A percentile compares a stretch with the other conserved stretches of the same genome.
Conservation (phyloP, 2,797 vertebrate species). For the Acanthurus lineatus region DNA sequence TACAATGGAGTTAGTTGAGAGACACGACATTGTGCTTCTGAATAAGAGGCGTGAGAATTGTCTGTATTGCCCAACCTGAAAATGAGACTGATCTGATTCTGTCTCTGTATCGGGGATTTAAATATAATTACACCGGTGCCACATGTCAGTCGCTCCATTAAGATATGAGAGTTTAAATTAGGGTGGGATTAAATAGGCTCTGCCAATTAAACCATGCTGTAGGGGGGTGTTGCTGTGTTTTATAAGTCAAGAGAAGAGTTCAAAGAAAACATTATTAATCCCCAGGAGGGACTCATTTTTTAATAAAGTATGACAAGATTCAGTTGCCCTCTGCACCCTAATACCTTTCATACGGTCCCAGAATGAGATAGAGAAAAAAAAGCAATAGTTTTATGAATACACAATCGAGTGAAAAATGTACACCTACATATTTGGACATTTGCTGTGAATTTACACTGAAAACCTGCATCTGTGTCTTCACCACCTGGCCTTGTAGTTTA, state of each 20-base stretch:
- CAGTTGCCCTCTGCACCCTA: neutral
- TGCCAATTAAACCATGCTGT: neutral
- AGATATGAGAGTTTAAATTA: neutral
- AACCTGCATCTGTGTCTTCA: neutral
- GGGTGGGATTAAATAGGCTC: neutral
- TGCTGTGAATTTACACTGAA: neutral
- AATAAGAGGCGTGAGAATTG: too few relatives aligned
- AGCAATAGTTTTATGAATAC: neutral
- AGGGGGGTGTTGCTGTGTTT: neutral
- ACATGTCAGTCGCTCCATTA: neutral
- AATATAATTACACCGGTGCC: neutral
- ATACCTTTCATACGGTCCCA: neutral
- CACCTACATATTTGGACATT: neutral
- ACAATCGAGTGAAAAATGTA: neutral
- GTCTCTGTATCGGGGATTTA: neutral
- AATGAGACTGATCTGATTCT: too few relatives aligned
- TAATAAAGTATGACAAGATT: neutral
- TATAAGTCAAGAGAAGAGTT: neutral
- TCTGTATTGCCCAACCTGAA: too few relatives aligned
- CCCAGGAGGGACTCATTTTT: neutral
- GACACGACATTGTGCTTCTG: too few relatives aligned
- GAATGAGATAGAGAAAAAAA: neutral
- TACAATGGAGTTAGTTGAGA: too few relatives aligned
- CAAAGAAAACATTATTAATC: neutral
- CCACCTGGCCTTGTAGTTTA: conserved; percentile 35